Evolutionary conservation across 2,797 vertebrate species (phyloP).

Genomic region (Acanthurus tractus): DNA sequence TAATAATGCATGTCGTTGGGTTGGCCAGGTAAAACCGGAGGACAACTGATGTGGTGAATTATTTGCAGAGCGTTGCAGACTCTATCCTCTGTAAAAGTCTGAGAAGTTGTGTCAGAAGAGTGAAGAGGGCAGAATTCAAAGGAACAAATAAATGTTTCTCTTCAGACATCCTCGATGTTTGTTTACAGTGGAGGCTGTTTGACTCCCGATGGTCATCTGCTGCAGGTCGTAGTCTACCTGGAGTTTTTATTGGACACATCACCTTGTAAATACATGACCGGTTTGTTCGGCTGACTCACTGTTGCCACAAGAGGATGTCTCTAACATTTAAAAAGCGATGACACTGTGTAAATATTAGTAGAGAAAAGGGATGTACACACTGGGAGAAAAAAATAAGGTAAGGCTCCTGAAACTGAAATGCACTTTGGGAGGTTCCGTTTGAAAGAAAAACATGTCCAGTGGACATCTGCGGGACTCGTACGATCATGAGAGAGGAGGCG

Average conservation of each 20-base stretch:
- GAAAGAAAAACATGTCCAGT: neutral
- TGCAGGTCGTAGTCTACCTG: slow-evolving; percentile 60
- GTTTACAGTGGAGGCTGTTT: slow-evolving; percentile 53
- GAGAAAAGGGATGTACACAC: neutral
- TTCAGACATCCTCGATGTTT: slow-evolving; percentile 38
- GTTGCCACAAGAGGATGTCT: slow-evolving; percentile 42
- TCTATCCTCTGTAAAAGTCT: neutral
- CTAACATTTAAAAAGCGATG: slow-evolving; percentile 17
- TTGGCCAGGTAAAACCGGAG: slow-evolving; percentile 15
- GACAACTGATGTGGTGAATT: neutral
- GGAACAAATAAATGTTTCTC: neutral
- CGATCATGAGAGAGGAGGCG: neutral
- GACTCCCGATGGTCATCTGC: slow-evolving; percentile 43
- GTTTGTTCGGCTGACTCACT: slow-evolving; percentile 58
- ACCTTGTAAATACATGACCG: slow-evolving; percentile 47
- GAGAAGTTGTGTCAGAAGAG: neutral
- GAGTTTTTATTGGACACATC: slow-evolving; percentile 48
- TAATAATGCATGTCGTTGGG: slow-evolving; percentile 12
- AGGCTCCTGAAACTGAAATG: slow-evolving; percentile 3
- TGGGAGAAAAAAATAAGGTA: neutral
- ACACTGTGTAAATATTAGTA: slow-evolving; percentile 55
- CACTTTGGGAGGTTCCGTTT: neutral
- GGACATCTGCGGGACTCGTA: slow-evolving; percentile 14
- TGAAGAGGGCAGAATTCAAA: neutral
- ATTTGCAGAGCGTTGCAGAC: neutral